Evolutionary conservation across 2,113 vertebrate species (phyloP), one percentile per base, ranked within the genome.

Genomic region (Tringa solitaria): DNA sequence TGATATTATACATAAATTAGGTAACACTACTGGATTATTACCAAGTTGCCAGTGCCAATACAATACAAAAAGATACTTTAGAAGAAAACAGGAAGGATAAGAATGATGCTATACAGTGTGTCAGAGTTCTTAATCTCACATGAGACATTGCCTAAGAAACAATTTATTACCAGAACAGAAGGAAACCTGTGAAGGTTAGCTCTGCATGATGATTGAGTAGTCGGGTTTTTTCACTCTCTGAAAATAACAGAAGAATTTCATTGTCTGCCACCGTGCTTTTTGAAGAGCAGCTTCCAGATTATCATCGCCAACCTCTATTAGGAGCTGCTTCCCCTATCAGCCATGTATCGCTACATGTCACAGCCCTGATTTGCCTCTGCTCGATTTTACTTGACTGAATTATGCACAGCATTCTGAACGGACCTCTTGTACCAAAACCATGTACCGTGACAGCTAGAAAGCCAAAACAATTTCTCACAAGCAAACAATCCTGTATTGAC

Each of bases 211-310:
- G 67, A 84, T 57, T 27, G 56, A 79, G 22, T 10, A 61, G 50
- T 22, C 73, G 59, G n/a, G 21, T 63, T 72, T 80, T 90, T 83
- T 61, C n/a, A 78, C 27, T 50, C 57, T 33, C 65, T 76, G 27
- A 59, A 79, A 89, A 41, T 10, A 89, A 68, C 11, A 74, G 54
- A 37, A 35, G 23, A 63, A 63, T 68, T 57, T 85, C 30, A 39
- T 33, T 85, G 67, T 74, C 75, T 93, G 78, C 63, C 67, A 70
- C 24, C 0, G 0, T 60, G 81, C 6, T 22, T 88, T 73, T 15
- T 69, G 91, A 96, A 74, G 54, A 96, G 53, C 54, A 88, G 90
- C 79, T 89, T 61, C 59, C 54, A 91, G 78, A 91, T 81, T 87
- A 90, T 28, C 72, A 68, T 35, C 2, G 0, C 53, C n/a, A 50